These are phyloP conservation scores for Melitaea cinxia DNA, from an alignment of 1,140 invertebrate species.

Conservation along the genomic window DNA sequence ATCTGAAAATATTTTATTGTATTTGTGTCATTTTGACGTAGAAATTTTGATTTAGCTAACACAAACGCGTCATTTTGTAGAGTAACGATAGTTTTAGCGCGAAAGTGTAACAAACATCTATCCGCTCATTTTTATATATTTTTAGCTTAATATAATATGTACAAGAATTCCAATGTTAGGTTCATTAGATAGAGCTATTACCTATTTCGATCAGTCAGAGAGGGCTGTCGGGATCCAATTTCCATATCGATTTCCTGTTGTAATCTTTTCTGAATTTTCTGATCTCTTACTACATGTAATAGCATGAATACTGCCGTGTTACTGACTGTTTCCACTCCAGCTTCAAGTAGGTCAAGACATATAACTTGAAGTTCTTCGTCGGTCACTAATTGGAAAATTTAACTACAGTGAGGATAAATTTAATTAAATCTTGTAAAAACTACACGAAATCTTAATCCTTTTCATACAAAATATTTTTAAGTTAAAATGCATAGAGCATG, in stretches of 20 bases:
- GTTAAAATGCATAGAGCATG: no score
- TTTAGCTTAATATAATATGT: neutral
- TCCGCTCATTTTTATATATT: neutral
- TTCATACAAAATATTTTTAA: no score
- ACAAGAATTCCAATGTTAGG: neutral
- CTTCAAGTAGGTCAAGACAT: constrained; percentile 87
- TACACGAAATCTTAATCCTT: no score
- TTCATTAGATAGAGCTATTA: constrained; percentile 45
- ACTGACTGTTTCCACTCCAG: constrained; percentile 87
- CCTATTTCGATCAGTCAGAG: constrained; percentile 83
- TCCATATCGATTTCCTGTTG: constrained; percentile 87
- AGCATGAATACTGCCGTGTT: constrained; percentile 85
- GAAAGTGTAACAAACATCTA: no score
- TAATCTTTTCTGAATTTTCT: constrained; percentile 85
- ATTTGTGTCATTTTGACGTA: no score
- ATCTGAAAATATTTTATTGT: no score
- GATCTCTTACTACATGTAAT: constrained; percentile 85
- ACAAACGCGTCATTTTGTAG: no score
- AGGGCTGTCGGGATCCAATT: constrained; percentile 83
- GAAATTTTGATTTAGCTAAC: no score
- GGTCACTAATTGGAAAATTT: constrained; percentile 52
- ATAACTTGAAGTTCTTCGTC: constrained; percentile 85
- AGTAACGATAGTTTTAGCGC: no score
- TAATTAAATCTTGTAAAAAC: no score
- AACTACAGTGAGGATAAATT: neutral